phyloP scores from a whole-genome alignment of 37 sponge, comb jelly and placozoan species.

The Mnemiopsis leidyi region DNA sequence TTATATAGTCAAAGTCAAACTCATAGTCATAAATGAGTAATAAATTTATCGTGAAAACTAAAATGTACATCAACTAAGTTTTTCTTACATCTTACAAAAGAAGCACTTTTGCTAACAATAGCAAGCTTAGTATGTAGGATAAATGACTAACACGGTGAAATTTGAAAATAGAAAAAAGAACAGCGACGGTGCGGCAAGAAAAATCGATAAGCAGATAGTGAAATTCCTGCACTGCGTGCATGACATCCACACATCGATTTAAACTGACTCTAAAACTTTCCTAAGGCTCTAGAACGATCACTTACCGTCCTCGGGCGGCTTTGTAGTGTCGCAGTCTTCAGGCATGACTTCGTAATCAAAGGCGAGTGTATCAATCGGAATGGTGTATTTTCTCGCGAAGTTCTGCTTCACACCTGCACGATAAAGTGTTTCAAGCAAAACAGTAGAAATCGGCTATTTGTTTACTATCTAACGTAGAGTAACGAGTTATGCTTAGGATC shows the following conservation, averaged over 20 bases:
- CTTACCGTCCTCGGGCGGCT: conserved; percentile 94
- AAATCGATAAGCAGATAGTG: not conserved
- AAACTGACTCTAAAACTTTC: not conserved
- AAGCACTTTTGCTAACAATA: not conserved
- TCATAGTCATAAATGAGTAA: too few relatives aligned
- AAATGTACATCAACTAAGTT: not conserved
- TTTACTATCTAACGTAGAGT: too few relatives aligned
- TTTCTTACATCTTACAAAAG: not conserved
- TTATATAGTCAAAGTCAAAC: too few relatives aligned
- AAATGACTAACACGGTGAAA: not conserved
- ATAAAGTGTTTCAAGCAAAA: too few relatives aligned
- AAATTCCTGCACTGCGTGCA: not conserved
- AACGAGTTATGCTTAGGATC: too few relatives aligned
- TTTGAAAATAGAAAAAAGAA: not conserved
- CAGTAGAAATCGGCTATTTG: too few relatives aligned
- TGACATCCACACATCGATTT: not conserved
- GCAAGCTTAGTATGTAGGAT: not conserved
- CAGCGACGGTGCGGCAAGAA: not conserved
- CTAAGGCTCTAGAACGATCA: not conserved
- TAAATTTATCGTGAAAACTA: too few relatives aligned
- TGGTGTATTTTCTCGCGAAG: conserved; percentile 94
- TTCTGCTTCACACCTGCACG: conserved; percentile 94
- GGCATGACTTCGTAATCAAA: conserved; percentile 95
- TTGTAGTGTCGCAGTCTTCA: conserved; percentile 74
- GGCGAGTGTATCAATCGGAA: conserved; percentile 95